phyloP scores from a whole-genome alignment of 2,888 invertebrate genomes.

The Sialis lutaria region DNA sequence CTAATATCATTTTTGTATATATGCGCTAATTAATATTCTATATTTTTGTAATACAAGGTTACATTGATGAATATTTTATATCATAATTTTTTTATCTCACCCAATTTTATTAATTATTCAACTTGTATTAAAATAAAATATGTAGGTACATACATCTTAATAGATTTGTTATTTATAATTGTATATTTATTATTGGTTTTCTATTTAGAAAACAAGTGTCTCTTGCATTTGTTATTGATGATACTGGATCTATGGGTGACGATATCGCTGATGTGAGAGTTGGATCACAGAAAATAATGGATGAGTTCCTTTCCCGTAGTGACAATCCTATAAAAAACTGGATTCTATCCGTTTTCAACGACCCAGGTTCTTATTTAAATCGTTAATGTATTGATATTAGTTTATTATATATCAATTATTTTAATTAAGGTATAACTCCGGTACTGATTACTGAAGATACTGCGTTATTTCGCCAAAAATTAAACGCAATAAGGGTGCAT shows the following conservation, averaged over 20 bases:
- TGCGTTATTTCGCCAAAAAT: background rate
- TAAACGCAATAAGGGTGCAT: background rate
- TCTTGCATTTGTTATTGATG: background rate
- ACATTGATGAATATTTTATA: too few relatives aligned
- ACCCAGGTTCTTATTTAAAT: background rate
- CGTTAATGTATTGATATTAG: background rate
- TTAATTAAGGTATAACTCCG: background rate
- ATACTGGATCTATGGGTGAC: background rate
- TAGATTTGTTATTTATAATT: too few relatives aligned
- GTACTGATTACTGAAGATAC: background rate
- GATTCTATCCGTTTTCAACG: background rate
- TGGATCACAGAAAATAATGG: background rate
- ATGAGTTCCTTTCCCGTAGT: background rate
- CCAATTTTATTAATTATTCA: too few relatives aligned
- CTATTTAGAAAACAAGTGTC: background rate
- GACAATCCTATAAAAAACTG: background rate
- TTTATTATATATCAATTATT: background rate
- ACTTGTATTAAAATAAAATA: too few relatives aligned
- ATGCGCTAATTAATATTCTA: too few relatives aligned
- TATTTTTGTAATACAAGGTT: too few relatives aligned
- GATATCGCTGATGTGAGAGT: background rate
- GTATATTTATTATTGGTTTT: too few relatives aligned
- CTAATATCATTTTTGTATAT: too few relatives aligned
- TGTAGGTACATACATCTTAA: too few relatives aligned
- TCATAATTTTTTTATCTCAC: too few relatives aligned